Conservation (phyloP, 37 sponge, comb jelly and placozoan species). For the Ephydatia muelleri region DNA sequence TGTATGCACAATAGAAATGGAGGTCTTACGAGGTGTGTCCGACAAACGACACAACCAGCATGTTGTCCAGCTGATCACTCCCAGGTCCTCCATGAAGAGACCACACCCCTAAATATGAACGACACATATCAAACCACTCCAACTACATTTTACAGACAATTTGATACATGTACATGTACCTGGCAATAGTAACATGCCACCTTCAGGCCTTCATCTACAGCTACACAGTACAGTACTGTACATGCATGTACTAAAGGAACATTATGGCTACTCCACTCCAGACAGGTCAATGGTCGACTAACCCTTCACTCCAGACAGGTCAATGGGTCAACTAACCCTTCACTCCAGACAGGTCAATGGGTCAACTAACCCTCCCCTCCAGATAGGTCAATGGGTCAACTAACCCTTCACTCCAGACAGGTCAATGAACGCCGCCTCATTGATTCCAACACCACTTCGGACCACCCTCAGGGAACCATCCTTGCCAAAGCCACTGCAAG, state of each 20-base stretch:
- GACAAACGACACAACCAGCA: slow-evolving; percentile 78
- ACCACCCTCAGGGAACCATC: slow-evolving; percentile 86
- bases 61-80: slow-evolving; percentile 46
- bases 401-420: slow-evolving; percentile 69
- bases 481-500: slow-evolving; percentile 84
- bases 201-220: too few relatives aligned
- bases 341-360: not conserved
- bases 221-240: too few relatives aligned
- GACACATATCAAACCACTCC: too few relatives aligned
- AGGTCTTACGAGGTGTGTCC: slow-evolving; percentile 72
- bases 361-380: not conserved
- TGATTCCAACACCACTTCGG: slow-evolving; percentile 92
- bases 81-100: slow-evolving; percentile 46
- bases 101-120: slow-evolving; percentile 83
- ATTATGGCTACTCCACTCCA: too few relatives aligned
- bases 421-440: slow-evolving; percentile 84
- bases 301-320: too few relatives aligned
- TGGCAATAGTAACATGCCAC: too few relatives aligned
- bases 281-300: too few relatives aligned
- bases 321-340: not conserved
- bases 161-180: too few relatives aligned
- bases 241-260: too few relatives aligned
- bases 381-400: not conserved
- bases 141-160: too few relatives aligned
- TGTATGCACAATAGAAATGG: not conserved